Conservation (phyloP, 2,888 invertebrate genomes). For the Neria commutata region DNA sequence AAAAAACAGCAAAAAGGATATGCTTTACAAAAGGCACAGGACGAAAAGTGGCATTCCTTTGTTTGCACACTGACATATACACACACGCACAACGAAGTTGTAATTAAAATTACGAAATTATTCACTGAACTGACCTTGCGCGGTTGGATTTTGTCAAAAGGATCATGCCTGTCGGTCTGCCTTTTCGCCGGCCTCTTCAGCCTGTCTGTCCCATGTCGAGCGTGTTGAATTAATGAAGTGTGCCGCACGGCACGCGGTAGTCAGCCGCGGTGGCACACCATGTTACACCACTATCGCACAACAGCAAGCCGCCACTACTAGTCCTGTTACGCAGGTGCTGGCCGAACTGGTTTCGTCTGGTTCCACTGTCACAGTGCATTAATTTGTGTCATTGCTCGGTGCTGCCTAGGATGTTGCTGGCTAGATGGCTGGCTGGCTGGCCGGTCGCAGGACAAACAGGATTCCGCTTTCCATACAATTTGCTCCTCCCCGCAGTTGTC, state of each 20-base stretch:
- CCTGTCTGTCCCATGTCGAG: not conserved
- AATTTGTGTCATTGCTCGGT: not conserved
- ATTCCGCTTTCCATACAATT: too few species aligned
- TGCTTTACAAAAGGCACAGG: not conserved
- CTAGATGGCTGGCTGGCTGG: conserved; percentile 17
- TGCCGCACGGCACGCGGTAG: conserved; percentile 24
- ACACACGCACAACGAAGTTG: not conserved
- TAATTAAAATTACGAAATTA: not conserved
- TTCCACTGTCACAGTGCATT: not conserved
- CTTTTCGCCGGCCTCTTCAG: too few species aligned
- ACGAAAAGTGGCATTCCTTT: conserved; percentile 29
- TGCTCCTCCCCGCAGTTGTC: not conserved
- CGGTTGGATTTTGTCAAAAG: conserved; percentile 6
- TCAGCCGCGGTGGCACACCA: not conserved
- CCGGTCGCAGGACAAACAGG: conserved; percentile 20
- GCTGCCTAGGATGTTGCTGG: too few species aligned
- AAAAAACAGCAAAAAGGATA: not conserved
- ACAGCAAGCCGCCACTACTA: not conserved
- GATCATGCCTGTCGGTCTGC: not conserved
- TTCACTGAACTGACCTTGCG: not conserved
- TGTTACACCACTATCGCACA: not conserved
- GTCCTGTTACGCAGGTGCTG: conserved; percentile 43
- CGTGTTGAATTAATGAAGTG: conserved; percentile 31
- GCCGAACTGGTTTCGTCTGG: conserved; percentile 43
- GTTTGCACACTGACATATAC: conserved; percentile 15